Percentiles rank a stretch among this genome's conserved stretches.
These are phyloP conservation scores for Steinernema carpocapsae DNA, from an alignment of 2,888 invertebrate genomes.

Conservation along the genomic window DNA sequence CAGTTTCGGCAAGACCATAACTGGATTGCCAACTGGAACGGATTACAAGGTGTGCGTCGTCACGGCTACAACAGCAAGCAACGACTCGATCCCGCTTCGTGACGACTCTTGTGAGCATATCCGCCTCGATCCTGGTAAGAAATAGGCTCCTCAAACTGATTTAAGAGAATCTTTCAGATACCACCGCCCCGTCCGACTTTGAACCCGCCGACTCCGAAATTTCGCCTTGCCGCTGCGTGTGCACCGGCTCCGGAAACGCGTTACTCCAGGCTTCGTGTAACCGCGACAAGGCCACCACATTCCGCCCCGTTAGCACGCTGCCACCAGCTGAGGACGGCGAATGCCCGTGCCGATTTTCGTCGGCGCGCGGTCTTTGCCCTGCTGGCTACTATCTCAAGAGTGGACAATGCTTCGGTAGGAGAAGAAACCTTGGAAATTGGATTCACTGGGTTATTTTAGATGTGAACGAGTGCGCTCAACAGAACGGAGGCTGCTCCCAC, in stretches of 20 bases:
- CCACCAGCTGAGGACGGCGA: slow-evolving; percentile 60
- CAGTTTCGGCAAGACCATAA: slow-evolving; percentile 52
- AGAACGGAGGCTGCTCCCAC: slow-evolving; percentile 65
- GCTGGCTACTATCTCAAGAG: slow-evolving; percentile 39
- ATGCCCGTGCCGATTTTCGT: slow-evolving; percentile 50
- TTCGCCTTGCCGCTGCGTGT: slow-evolving; percentile 58
- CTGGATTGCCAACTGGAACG: slow-evolving; percentile 54
- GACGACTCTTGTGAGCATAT: slow-evolving; percentile 43
- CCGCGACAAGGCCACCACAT: slow-evolving; percentile 41
- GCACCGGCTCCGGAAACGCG: slow-evolving; percentile 55
- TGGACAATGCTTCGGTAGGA: slow-evolving; percentile 54
- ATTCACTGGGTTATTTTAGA: slow-evolving; percentile 47
- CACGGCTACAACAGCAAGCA: slow-evolving; percentile 49
- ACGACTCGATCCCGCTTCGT: slow-evolving; percentile 49
- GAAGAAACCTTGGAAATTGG: not conserved
- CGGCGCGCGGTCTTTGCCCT: slow-evolving; percentile 37
- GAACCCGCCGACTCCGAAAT: slow-evolving; percentile 41
- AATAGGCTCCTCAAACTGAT: not conserved
- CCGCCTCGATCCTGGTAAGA: slow-evolving; percentile 9
- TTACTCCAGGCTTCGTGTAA: slow-evolving; percentile 56
- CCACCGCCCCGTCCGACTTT: slow-evolving; percentile 53
- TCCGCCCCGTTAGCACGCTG: slow-evolving; percentile 56
- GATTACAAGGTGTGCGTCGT: slow-evolving; percentile 62
- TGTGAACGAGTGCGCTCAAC: slow-evolving; percentile 62
- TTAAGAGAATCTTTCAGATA: slow-evolving; percentile 46